Evolutionary conservation across 1,140 invertebrate species (phyloP).

Genomic region (Euura lappo): DNA sequence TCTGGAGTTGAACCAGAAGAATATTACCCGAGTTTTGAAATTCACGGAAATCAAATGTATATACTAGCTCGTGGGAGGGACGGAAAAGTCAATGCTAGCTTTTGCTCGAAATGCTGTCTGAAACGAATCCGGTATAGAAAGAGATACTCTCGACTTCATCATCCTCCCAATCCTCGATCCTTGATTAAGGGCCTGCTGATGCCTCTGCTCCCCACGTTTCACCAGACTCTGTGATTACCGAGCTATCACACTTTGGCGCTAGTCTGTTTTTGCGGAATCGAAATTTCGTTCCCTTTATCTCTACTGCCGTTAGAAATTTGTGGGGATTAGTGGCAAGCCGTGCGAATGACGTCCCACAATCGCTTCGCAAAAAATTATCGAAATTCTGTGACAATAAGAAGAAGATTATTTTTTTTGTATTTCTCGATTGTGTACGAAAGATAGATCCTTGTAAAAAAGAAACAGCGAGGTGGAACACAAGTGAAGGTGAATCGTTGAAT

Average conservation of each 20-base stretch:
- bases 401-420: too few species aligned
- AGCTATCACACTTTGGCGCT: not conserved
- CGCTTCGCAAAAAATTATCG: too few species aligned
- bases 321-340: too few species aligned
- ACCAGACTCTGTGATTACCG: not conserved
- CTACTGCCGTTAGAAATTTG: too few species aligned
- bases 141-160: not conserved
- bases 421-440: too few species aligned
- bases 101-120: not conserved
- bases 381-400: too few species aligned
- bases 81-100: not conserved
- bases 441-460: too few species aligned
- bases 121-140: not conserved
- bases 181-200: constrained; percentile 1
- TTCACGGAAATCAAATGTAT: not conserved
- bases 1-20: not conserved
- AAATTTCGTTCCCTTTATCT: not conserved
- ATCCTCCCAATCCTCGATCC: not conserved
- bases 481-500: too few species aligned
- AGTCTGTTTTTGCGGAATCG: not conserved
- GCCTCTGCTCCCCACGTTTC: not conserved
- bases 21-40: not conserved
- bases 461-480: too few species aligned
- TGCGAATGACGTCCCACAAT: too few species aligned
- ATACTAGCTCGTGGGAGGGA: not conserved